phyloP scores from a whole-genome alignment of 2,797 vertebrate genomes.

The Hozukius guyotensis region DNA sequence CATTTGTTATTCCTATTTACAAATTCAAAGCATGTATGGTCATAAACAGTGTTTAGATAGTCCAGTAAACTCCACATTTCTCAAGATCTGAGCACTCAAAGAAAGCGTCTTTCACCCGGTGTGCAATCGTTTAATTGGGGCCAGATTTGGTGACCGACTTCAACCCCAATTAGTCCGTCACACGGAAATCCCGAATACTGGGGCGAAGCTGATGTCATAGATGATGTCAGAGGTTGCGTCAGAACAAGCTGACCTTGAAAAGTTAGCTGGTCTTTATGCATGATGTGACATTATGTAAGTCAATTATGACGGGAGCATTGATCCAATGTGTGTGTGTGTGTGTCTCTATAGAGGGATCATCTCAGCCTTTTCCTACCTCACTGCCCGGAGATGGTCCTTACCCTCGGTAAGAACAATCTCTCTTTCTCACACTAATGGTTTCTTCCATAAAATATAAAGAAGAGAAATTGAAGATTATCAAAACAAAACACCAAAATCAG shows the following conservation, averaged over 20 bases:
- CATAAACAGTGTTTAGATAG: neutral
- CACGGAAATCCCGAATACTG: neutral
- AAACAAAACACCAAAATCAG: neutral
- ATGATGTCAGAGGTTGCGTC: conserved; percentile 21
- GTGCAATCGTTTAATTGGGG: conserved; percentile 17
- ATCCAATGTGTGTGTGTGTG: conserved; percentile 13
- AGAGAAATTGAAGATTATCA: neutral
- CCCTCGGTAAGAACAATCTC: conserved; percentile 57
- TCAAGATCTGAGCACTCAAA: neutral
- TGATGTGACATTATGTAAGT: conserved; percentile 9
- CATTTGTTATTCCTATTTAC: neutral
- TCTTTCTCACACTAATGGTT: neutral
- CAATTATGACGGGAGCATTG: neutral
- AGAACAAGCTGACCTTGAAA: conserved; percentile 12
- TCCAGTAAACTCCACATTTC: neutral
- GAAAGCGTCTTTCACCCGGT: neutral
- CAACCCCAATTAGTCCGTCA: conserved; percentile 39
- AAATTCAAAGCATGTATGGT: neutral
- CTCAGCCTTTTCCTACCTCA: conserved; percentile 31
- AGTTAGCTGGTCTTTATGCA: neutral
- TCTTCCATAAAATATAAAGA: neutral
- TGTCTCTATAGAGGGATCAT: conserved; percentile 50
- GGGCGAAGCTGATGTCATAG: conserved; percentile 26
- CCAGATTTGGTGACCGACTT: conserved; percentile 11
- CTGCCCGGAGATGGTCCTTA: conserved; percentile 58